Evolutionary conservation across 2,113 vertebrate genomes (phyloP), one percentile per base, ranked within the genome.

Genomic region (Hirundichthys speculiger): DNA sequence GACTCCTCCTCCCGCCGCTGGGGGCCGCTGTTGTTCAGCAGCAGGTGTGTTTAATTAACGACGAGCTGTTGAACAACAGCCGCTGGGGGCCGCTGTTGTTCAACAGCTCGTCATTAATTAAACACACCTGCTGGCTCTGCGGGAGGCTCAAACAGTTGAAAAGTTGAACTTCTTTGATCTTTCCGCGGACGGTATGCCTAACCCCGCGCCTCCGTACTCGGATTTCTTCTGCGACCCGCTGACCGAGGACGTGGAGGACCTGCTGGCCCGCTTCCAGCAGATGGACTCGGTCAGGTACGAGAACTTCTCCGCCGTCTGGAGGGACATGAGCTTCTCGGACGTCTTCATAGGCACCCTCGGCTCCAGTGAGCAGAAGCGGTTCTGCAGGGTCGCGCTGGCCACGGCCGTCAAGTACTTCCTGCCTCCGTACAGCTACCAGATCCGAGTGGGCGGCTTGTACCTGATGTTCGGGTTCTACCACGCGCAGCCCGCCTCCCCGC

Each of bases 391-490:
- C 43, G 77, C 90, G 0, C 74, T 99, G 21, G 86, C 92, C 40
- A 82, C 94, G 14, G 95, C 92, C 2, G 89, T 92, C 70, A 90
- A 83, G 16, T 99, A 95, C 82, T 94, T 97, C 79, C 75, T 98
- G 43, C 96, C 96, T 0, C 96, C 96, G 0, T 94, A 96, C 13
- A 93, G 92, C 46, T 99, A 95, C 88, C 96, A 98, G 86, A 96
- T 99, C 34, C 84, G 95, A 59, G 96, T 95, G 7, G 96, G 96
- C 18, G 96, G 92, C n/a, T 69, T 99, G 67, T 99, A 98, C 68
- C 75, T 98, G 71, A 79, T 99, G 4, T 97, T 95, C 8, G 95
- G 90, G 1, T 88, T 99, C 4, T 99, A 96, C 41, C 89, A 89
- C 74, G 88, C 88, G 0, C 98, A 99, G 12, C 89, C 91, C 2